Conservation (phyloP, 2,797 vertebrate species). For the Nannoperca australis region DNA sequence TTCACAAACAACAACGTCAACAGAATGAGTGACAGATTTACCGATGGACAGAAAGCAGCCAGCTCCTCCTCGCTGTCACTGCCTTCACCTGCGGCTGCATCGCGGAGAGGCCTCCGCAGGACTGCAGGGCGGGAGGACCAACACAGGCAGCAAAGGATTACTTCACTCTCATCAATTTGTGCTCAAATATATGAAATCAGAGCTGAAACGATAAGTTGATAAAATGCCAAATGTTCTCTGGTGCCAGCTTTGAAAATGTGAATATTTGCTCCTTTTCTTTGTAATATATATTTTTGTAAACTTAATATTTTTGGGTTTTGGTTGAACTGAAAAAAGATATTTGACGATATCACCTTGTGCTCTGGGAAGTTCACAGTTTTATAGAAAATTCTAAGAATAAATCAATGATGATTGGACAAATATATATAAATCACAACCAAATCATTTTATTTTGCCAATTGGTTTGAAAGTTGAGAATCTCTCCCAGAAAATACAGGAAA, state of each 20-base stretch:
- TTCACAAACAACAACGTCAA: background rate
- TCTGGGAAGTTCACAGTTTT: too few relatives aligned
- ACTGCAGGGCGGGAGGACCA: conserved; percentile 81
- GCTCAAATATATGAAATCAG: background rate
- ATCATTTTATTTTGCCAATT: background rate
- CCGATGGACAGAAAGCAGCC: conserved; percentile 95
- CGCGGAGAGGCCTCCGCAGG: conserved; percentile 82
- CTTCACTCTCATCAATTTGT: background rate
- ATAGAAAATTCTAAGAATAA: too few relatives aligned
- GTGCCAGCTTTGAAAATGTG: background rate
- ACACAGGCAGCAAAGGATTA: conserved; percentile 62
- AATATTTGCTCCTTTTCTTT: background rate
- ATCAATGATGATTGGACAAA: too few relatives aligned
- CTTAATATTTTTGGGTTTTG: background rate
- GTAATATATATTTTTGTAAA: background rate
- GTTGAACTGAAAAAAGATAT: background rate
- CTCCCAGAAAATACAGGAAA: background rate
- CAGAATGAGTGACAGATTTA: conserved; percentile 66
- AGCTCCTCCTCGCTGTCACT: conserved; percentile 98
- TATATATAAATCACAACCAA: background rate
- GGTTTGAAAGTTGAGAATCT: background rate
- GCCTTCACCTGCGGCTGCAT: conserved; percentile 78
- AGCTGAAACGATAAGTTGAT: background rate
- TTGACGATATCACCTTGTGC: too few relatives aligned
- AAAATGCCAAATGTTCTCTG: background rate